These are phyloP conservation scores for Todiramphus chloris DNA, from an alignment of 2,113 vertebrate species.

Conservation along the genomic window DNA sequence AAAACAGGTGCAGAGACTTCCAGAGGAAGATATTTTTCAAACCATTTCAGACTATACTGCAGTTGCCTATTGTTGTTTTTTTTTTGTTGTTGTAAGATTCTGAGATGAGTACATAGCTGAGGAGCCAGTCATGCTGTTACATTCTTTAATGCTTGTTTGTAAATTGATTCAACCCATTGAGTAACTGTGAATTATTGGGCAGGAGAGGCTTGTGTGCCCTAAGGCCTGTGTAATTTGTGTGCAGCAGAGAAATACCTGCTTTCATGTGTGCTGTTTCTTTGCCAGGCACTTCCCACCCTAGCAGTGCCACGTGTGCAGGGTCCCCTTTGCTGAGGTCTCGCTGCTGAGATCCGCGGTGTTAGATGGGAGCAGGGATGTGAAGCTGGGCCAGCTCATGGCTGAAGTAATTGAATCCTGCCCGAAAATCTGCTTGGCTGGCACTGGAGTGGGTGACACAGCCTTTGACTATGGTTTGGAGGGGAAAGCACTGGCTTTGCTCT, in stretches of 20 bases:
- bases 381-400: background rate
- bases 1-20: background rate
- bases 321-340: background rate
- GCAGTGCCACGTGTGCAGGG: background rate
- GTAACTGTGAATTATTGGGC: background rate
- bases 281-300: background rate
- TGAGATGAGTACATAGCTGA: background rate
- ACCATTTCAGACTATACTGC: background rate
- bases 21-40: background rate
- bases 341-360: rapidly evolving
- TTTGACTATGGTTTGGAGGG: background rate
- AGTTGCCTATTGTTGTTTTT: background rate
- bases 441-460: background rate
- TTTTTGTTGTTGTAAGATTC: background rate
- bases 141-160: background rate
- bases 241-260: background rate
- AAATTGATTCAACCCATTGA: background rate
- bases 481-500: background rate
- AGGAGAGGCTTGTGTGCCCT: background rate
- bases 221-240: background rate
- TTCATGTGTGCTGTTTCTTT: rapidly evolving
- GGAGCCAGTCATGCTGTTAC: background rate
- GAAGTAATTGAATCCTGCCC: background rate
- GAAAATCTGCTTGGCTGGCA: background rate
- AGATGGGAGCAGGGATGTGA: background rate